Base-by-base conservation (phyloP, 2,797 vertebrate genomes). In the Chromobotia macracanthus region DNA sequence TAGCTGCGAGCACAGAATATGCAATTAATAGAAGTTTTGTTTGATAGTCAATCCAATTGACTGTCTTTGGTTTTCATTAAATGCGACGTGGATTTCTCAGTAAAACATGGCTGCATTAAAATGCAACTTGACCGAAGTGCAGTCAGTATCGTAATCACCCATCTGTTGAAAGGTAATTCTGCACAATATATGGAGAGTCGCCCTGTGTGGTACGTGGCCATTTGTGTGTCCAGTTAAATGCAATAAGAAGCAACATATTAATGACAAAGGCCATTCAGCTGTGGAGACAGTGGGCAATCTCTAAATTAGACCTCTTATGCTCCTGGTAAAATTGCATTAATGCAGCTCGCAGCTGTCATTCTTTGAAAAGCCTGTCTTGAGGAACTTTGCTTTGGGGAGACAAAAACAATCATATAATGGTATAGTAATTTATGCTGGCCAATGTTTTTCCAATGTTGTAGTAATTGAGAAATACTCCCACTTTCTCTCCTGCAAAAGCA, bases 371-470 rank as follows among this genome's bases (percentile, higher is more conserved):
- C 89, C 84, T 88, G 84, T 85, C 88, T 88, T 90, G 86, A 80
- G 87, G 90, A 90, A 91, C 84, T 83, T 92, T 85, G 89, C 91
- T 91, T 90, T 89, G 85, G 89, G 92, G 89, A 88, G 56, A 90
- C 83, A 86, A 91, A 91, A 88, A 90, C 83, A 88, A 87, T 86
- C 86, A 83, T 85, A 89, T 92, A 90, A 91, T 90, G 86, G 83
- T 89, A 87, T 89, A 90, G 90, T 91, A 89, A 92, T 92, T 92
- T 89, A 91, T 89, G 87, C 88, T 85, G 88, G 87, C 87, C 91
- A 89, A 89, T 92, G 92, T 92, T 91, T 93, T 92, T 90, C 90
- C 92, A 91, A 92, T 92, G 92, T 92, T 91, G 85, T 90, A 91
- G 87, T 92, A 92, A 93, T 94, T 93, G 90, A 92, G 90, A 89